A percentile compares a stretch with the other conserved stretches of the same genome.
phyloP scores from a whole-genome alignment of 2,888 invertebrate species.

The Athalia circularis region DNA sequence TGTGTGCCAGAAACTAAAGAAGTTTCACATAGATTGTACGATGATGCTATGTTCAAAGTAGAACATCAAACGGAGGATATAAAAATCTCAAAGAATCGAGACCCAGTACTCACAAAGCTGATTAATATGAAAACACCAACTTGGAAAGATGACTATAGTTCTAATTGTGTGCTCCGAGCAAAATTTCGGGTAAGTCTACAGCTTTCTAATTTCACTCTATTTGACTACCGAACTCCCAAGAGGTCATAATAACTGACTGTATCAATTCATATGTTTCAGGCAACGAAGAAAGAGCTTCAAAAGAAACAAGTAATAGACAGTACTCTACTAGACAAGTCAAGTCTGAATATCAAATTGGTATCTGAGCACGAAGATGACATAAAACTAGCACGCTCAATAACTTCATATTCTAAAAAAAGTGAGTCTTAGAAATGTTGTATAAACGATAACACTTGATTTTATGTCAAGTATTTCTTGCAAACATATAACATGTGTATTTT shows the following conservation, averaged over 20 bases:
- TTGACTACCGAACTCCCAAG: not conserved
- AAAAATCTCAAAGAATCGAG: conserved; percentile 81
- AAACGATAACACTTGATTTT: not conserved
- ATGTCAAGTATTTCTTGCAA: not conserved
- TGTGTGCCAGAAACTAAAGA: conserved; percentile 94
- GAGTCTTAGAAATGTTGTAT: conserved; percentile 62
- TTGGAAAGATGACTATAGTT: conserved; percentile 95
- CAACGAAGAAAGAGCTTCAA: conserved; percentile 85
- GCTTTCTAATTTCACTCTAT: not conserved
- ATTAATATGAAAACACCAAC: conserved; percentile 86
- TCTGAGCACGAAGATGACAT: conserved; percentile 89
- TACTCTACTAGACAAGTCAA: conserved; percentile 83
- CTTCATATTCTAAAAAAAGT: conserved; percentile 80
- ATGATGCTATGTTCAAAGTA: conserved; percentile 98
- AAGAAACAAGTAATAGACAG: conserved; percentile 81
- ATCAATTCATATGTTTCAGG: conserved; percentile 73
- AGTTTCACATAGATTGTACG: conserved; percentile 90
- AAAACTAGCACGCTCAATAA: conserved; percentile 85
- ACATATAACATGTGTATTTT: not conserved
- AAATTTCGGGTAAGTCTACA: conserved; percentile 86
- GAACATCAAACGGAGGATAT: conserved; percentile 93
- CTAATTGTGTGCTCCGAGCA: conserved; percentile 89
- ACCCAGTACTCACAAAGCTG: conserved; percentile 84
- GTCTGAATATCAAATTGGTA: conserved; percentile 85
- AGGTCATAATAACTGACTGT: no score